Base-by-base conservation (phyloP, 2,888 invertebrate genomes). In the Rhopalosiphum nymphaeae region DNA sequence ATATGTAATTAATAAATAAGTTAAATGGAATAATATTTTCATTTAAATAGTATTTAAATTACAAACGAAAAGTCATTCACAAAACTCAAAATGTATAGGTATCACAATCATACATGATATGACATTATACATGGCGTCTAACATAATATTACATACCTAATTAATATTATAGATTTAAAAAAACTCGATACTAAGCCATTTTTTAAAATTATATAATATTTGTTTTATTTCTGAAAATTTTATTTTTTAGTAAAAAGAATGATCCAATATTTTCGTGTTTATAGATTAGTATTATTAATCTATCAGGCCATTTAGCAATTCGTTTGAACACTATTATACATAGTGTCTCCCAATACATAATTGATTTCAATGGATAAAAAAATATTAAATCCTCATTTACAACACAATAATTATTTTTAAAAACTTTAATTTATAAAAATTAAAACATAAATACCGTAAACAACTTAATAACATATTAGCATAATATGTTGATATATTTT, bases 401-500 rank as follows among this genome's bases (percentile, higher is more conserved):
- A n/a, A 11, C 29, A 61, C 29, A 67, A n/a, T 67, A 67, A 5
- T n/a, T 67, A 16, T 67, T 67, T 67, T 67, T 36, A 67, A 36
- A 21, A 67, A 67, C 67, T 78, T 78, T 16, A 78, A 36, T 36
- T 5, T 21, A 78, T 78, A 36, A 78, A 36, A 36, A 78, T 9
- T 53, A 21, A 53, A 53, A 53, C 53, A 53, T 21, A 53, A 53
- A 53, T 78, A 78, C 21, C 21, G 11, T 9, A 9, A 36, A 78
- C 67, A 21, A 21, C 3, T 42, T 36, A 36, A 78, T 78, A 78
- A 9, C 21, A 21, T 36, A 21, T 36, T 21, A 36, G 9, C 78
- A 78, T 21, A 11, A 2, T 78, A 53, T 21, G 16, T 53, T 53
- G 21, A 21, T 53, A 53, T 21, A 36, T 96, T 96, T 95, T 96